Evolutionary conservation across 2,888 invertebrate species (phyloP), one percentile per base, ranked within the genome.

Genomic region (Phania funesta): DNA sequence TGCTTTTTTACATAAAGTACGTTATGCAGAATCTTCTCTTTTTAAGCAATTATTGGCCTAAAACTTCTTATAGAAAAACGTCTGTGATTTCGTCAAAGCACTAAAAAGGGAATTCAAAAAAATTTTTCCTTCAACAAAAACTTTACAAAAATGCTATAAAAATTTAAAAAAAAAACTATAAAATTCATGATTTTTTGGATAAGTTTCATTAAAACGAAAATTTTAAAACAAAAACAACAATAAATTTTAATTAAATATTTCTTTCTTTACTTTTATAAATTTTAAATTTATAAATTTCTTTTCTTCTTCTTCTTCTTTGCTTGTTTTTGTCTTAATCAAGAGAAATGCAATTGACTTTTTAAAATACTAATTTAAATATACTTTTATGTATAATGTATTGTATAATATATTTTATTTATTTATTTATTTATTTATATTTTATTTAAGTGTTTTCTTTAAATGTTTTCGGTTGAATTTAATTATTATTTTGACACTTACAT

Each of bases 331-430:
- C 82, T 82, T 82, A 82, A 82, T 70, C 70, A 78, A 82, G 82
- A 82, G 82, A 83, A 83, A 80, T 80, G 80, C 80, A 83, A 83
- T 82, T 82, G 82, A 82, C 82, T 82, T 82, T 81, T 79, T 73
- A 78, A 79, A 79, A 81, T 74, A 78, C 75, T 79, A 83, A 73
- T 67, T 70, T 70, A 78, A 81, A 68, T 84, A 52, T 79, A 64
- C 67, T 56, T 74, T 64, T 48, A 56, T 71, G 68, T 70, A 73
- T 65, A 62, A 50, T 73, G 60, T 54, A 73, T 56, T 65, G 26
- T 73, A 77, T 71, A 79, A 77, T 64, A 73, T 73, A 73, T 32
- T 77, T 76, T 67, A 54, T 56, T 70, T 60, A 44, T 64, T 68
- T 60, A 54, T 70, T 38, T 62, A 35, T 58, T 80, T 7, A 29